phyloP scores from a whole-genome alignment of 2,888 invertebrate genomes.

The Pachymerium ferrugineum region DNA sequence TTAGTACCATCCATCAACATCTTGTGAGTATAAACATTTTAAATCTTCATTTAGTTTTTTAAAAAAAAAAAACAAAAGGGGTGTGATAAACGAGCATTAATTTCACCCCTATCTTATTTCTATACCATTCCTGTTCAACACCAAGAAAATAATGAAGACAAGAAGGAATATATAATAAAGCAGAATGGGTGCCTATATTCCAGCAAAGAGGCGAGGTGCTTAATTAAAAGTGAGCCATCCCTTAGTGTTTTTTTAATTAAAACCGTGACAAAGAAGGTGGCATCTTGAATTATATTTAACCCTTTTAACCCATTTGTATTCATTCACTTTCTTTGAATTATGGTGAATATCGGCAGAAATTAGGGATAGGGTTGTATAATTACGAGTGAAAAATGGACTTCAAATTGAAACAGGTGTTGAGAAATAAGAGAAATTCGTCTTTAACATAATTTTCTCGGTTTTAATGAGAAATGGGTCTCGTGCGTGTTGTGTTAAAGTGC shows the following conservation, averaged over 20 bases:
- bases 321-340: not conserved
- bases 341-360: too few relatives aligned
- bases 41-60: not conserved
- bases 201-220: not conserved
- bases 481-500: too few relatives aligned
- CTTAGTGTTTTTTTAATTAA: not conserved
- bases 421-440: not conserved
- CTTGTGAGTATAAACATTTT: slow-evolving; percentile 2
- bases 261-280: not conserved
- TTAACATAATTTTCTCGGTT: not conserved
- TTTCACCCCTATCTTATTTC: not conserved
- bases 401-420: not conserved
- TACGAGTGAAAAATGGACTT: not conserved
- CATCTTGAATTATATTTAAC: not conserved
- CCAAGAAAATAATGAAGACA: slow-evolving; percentile 3
- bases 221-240: not conserved
- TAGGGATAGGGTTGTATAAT: not conserved
- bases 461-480: too few relatives aligned
- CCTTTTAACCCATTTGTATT: not conserved
- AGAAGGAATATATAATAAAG: too few relatives aligned
- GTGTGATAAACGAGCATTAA: slow-evolving; percentile 5
- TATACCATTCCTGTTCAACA: not conserved
- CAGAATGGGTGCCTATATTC: not conserved
- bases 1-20: not conserved
- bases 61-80: slow-evolving; percentile 1